These are phyloP conservation scores for Pseudococcus jackbeardsleyi DNA, from an alignment of 2,888 invertebrate species.

Conservation along the genomic window DNA sequence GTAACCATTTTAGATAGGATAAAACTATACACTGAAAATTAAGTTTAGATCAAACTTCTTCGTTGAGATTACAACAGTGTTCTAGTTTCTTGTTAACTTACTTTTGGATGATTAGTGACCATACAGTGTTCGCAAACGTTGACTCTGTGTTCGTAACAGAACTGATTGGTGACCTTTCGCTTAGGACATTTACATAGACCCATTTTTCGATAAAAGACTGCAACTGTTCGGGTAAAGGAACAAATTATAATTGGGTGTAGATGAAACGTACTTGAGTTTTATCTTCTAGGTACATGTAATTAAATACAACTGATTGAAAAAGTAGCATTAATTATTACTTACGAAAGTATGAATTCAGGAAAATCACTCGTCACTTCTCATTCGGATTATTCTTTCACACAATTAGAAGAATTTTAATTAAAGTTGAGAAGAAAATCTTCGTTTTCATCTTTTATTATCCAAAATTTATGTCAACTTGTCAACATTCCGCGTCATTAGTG, in stretches of 20 bases:
- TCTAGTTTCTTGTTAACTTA: slow-evolving; percentile 70
- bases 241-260: not conserved
- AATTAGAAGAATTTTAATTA: not conserved
- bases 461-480: slow-evolving; percentile 5
- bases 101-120: slow-evolving; percentile 95
- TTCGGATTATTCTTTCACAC: not conserved
- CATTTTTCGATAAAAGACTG: slow-evolving; percentile 76
- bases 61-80: not conserved
- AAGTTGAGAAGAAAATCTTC: not conserved
- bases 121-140: slow-evolving; percentile 99
- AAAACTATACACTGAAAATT: slow-evolving; percentile 91
- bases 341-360: not conserved
- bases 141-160: slow-evolving; percentile 98
- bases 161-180: slow-evolving; percentile 95
- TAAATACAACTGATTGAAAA: no score
- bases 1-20: slow-evolving; percentile 97
- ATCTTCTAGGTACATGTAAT: no score
- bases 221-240: not conserved
- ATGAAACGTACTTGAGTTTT: no score
- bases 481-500: slow-evolving; percentile 41
- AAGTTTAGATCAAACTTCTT: not conserved
- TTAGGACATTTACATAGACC: slow-evolving; percentile 99
- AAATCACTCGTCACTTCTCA: not conserved
- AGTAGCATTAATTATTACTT: not conserved
- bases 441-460: not conserved